A percentile compares a stretch with the other conserved stretches of the same genome.
These are phyloP conservation scores for Hypotaenidia philippensis DNA, from an alignment of 2,797 vertebrate species.

Conservation along the genomic window DNA sequence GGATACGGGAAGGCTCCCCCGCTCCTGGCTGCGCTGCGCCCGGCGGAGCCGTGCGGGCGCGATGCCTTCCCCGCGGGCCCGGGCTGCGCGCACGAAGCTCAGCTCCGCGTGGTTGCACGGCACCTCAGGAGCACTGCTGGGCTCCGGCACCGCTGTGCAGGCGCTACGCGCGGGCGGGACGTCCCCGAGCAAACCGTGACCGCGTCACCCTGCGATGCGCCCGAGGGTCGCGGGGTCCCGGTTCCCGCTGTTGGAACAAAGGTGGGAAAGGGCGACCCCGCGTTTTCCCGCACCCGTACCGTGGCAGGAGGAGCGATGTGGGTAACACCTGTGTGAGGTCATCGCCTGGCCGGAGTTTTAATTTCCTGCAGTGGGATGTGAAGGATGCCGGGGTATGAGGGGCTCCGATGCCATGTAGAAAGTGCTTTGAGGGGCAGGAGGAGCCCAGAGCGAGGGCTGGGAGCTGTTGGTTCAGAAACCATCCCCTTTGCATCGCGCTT, in stretches of 20 bases:
- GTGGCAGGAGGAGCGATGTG: accelerated
- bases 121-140: background rate
- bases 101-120: accelerated
- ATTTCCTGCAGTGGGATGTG: background rate
- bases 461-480: background rate
- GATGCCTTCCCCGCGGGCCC: background rate
- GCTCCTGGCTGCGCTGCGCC: too few relatives aligned
- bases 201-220: accelerated
- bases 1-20: background rate
- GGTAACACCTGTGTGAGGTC: background rate
- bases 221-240: accelerated
- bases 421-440: accelerated
- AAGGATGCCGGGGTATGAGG: accelerated
- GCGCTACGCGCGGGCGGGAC: accelerated
- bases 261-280: background rate
- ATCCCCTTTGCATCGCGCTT: background rate
- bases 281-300: accelerated
- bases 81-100: background rate
- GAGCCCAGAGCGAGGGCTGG: background rate
- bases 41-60: background rate
- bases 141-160: background rate
- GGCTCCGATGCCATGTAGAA: accelerated
- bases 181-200: accelerated
- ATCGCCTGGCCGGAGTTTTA: background rate
- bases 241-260: accelerated